Conservation (phyloP, 2,113 vertebrate species). For the human (Homo sapiens) region DNA sequence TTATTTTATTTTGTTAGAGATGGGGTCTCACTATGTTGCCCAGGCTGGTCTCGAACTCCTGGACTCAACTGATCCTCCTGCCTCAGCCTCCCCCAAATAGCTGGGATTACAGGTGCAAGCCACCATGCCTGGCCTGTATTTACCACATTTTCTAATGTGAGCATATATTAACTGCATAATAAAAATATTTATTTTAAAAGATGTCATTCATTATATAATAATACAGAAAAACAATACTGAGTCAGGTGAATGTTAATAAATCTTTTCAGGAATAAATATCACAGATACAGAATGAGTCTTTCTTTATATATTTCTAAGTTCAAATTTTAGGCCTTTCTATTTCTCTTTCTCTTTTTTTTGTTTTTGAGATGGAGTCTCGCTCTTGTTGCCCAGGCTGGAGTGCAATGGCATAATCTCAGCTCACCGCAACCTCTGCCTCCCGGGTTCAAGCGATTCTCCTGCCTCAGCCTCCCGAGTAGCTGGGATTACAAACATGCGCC, state of each 20-base stretch:
- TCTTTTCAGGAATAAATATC: neutral
- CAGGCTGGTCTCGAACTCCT: neutral
- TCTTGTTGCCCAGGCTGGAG: too few species aligned
- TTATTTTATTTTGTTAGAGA: neutral
- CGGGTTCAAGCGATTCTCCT: too few species aligned
- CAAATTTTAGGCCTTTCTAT: neutral
- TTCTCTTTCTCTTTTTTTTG: neutral
- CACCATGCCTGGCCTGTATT: neutral
- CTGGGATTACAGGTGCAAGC: neutral
- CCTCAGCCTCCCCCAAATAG: neutral
- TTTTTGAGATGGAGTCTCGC: too few species aligned
- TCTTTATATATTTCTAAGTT: neutral
- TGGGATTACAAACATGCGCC: too few species aligned
- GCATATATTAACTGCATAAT: neutral
- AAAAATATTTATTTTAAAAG: constrained; percentile 21
- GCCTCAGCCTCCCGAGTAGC: too few species aligned
- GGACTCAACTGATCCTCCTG: neutral
- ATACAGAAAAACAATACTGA: neutral
- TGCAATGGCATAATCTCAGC: too few species aligned
- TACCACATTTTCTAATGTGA: neutral
- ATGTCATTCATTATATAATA: neutral
- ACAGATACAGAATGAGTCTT: neutral
- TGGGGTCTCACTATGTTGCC: neutral
- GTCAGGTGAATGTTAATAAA: neutral
- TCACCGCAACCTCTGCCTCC: too few species aligned